These are phyloP conservation scores for Coelinius sp. DNA, from an alignment of 2,888 invertebrate genomes.

Conservation along the genomic window DNA sequence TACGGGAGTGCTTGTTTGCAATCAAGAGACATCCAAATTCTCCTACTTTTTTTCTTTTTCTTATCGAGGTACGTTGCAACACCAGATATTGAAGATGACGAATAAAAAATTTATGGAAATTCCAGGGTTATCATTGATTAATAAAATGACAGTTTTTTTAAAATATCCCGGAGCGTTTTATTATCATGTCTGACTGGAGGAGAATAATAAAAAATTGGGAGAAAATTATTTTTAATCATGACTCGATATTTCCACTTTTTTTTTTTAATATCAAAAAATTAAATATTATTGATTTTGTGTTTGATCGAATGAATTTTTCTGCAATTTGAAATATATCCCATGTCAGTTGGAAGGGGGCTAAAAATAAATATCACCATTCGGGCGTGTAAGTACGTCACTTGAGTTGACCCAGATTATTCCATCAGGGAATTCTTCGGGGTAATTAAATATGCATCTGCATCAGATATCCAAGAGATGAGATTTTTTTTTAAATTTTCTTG, in stretches of 20 bases:
- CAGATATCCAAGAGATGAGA: not conserved
- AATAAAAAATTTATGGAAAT: not conserved
- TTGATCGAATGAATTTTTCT: not conserved
- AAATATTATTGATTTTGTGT: no score
- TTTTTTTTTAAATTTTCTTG: not conserved
- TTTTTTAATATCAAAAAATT: no score
- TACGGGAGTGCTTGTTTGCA: not conserved
- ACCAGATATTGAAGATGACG: not conserved
- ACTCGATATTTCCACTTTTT: no score
- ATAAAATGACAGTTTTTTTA: no score
- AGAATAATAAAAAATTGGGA: no score
- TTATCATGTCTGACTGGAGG: no score
- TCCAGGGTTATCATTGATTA: not conserved
- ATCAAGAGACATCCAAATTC: not conserved
- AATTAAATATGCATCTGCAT: slow-evolving; percentile 50
- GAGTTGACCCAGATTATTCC: slow-evolving; percentile 58
- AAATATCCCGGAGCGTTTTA: no score
- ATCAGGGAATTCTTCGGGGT: slow-evolving; percentile 51
- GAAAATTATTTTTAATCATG: no score
- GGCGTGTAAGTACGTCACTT: slow-evolving; percentile 52
- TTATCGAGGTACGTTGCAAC: not conserved
- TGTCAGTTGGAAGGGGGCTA: slow-evolving; percentile 42
- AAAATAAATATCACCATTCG: slow-evolving; percentile 55
- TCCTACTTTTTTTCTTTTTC: not conserved
- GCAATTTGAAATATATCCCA: slow-evolving; percentile 35